These are phyloP conservation scores for Erethizon dorsatum DNA, from an alignment of 2,797 vertebrate species.

Conservation along the genomic window DNA sequence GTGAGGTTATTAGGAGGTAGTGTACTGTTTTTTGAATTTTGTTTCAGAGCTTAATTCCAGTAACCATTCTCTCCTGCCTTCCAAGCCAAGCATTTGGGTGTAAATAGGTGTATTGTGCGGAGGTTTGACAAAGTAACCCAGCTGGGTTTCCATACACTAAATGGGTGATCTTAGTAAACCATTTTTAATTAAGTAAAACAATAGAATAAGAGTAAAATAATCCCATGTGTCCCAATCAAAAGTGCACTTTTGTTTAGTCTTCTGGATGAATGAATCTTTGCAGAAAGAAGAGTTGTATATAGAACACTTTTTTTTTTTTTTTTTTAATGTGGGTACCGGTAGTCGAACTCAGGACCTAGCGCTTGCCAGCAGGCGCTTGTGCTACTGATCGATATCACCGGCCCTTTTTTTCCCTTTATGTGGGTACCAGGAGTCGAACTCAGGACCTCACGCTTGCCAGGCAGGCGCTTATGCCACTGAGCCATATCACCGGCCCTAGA, in stretches of 20 bases:
- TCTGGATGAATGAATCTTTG: constrained; percentile 32
- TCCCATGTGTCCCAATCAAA: constrained; percentile 59
- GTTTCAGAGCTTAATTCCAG: background rate
- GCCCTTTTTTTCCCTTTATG: too few relatives aligned
- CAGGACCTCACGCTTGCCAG: too few relatives aligned
- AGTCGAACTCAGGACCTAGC: too few relatives aligned
- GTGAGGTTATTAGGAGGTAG: background rate
- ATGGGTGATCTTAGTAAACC: background rate
- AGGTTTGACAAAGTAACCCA: background rate
- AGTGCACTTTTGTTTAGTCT: constrained; percentile 57
- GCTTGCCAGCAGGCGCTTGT: too few relatives aligned
- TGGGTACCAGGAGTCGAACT: too few relatives aligned
- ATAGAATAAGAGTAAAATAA: background rate
- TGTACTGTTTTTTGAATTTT: background rate
- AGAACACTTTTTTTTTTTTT: background rate
- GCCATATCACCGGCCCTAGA: background rate
- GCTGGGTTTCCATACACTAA: background rate
- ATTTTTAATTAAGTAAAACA: constrained; percentile 68
- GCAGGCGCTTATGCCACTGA: too few relatives aligned
- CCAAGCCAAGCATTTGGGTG: background rate
- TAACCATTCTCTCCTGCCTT: background rate
- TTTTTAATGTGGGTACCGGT: too few relatives aligned
- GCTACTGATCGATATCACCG: too few relatives aligned
- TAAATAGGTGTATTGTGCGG: background rate
- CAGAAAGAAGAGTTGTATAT: background rate